Conservation (phyloP, 2,113 vertebrate genomes). For the Gallinago undulata region DNA sequence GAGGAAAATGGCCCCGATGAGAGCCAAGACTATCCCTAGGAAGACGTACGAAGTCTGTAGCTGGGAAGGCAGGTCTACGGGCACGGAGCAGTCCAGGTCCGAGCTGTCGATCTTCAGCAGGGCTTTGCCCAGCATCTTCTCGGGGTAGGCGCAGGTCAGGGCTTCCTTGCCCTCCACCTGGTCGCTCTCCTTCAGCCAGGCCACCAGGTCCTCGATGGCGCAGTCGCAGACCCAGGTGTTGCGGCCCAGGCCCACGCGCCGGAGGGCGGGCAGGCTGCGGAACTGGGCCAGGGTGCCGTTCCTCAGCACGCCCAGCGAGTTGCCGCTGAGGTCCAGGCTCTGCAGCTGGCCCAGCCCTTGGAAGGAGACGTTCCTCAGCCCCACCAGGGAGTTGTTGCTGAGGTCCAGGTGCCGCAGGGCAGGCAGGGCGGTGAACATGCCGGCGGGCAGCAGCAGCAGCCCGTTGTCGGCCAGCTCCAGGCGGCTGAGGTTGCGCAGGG, state of each 20-base stretch:
- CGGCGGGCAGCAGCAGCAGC: slow-evolving; percentile 78
- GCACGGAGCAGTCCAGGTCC: slow-evolving; percentile 74
- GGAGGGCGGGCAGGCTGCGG: slow-evolving; percentile 64
- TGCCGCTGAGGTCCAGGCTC: slow-evolving; percentile 86
- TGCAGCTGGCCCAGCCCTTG: slow-evolving; percentile 67
- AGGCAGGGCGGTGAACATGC: slow-evolving; percentile 68
- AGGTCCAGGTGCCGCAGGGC: slow-evolving; percentile 81
- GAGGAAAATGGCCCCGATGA: slow-evolving; percentile 96
- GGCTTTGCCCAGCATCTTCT: slow-evolving; percentile 65
- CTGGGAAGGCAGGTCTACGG: slow-evolving; percentile 73
- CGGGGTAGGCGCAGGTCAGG: slow-evolving; percentile 80
- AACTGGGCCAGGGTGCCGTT: slow-evolving; percentile 74
- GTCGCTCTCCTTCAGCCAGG: slow-evolving; percentile 84
- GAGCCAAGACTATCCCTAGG: slow-evolving; percentile 92
- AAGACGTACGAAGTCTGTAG: slow-evolving; percentile 97
- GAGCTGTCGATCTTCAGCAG: slow-evolving; percentile 77
- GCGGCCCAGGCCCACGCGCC: slow-evolving; percentile 68
- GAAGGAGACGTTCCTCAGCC: slow-evolving; percentile 76
- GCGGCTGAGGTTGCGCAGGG: slow-evolving; percentile 72
- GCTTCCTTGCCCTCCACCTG: slow-evolving; percentile 68
- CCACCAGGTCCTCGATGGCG: slow-evolving; percentile 76
- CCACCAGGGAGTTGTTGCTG: slow-evolving; percentile 86
- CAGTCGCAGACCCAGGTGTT: slow-evolving; percentile 93
- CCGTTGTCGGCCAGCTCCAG: slow-evolving; percentile 86
- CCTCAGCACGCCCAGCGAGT: slow-evolving; percentile 77